phyloP scores from a whole-genome alignment of 2,888 invertebrate species.

The Drosophila longiperda region DNA sequence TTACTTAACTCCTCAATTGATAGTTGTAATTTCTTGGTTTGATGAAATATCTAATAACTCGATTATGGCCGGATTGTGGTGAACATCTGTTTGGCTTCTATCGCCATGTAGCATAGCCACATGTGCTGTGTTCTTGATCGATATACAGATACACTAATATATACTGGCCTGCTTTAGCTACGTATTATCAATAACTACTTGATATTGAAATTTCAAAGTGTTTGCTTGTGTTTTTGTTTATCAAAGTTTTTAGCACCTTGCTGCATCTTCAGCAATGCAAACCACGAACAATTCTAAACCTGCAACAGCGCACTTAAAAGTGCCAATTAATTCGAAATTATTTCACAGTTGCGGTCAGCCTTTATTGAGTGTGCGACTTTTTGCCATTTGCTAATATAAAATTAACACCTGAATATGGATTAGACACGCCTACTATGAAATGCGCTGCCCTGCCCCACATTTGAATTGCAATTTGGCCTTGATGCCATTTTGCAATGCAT shows the following conservation, averaged over 20 bases:
- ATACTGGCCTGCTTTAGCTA: neutral
- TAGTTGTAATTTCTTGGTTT: neutral
- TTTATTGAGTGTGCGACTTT: slow-evolving; percentile 16
- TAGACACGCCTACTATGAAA: slow-evolving; percentile 32
- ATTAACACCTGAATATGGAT: slow-evolving; percentile 30
- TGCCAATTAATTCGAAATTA: slow-evolving; percentile 65
- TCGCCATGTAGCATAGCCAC: slow-evolving; percentile 8
- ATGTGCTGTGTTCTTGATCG: slow-evolving; percentile 2
- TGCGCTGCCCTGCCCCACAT: neutral
- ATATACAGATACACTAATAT: slow-evolving; percentile 2
- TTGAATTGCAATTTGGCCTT: slow-evolving; percentile 37
- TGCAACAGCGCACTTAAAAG: slow-evolving; percentile 30
- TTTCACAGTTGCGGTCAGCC: slow-evolving; percentile 13
- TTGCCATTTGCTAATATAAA: slow-evolving; percentile 25
- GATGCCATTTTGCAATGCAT: slow-evolving; percentile 27
- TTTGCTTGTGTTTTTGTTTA: slow-evolving; percentile 43
- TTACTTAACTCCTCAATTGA: neutral
- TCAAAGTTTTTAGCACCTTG: slow-evolving; percentile 44
- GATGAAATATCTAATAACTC: neutral
- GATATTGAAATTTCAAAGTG: slow-evolving; percentile 31
- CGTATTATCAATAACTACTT: slow-evolving; percentile 27
- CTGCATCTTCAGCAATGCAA: slow-evolving; percentile 25
- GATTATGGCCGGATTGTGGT: neutral
- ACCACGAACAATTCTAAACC: neutral
- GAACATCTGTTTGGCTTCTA: slow-evolving; percentile 19